phyloP scores from a whole-genome alignment of 2,797 vertebrate species.

The Etheostoma nigrum region DNA sequence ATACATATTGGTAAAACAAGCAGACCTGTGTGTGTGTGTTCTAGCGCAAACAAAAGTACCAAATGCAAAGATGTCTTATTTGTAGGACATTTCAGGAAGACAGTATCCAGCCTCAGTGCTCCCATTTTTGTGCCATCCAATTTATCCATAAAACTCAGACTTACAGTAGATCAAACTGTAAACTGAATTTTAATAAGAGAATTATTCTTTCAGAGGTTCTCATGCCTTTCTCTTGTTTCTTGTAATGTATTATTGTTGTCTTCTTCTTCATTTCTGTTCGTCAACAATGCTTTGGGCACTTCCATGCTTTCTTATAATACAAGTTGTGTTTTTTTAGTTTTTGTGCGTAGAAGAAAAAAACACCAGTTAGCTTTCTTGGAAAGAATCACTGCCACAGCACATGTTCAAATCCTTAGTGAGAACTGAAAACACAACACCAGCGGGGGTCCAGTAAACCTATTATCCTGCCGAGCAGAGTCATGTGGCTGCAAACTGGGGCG shows the following conservation, averaged over 20 bases:
- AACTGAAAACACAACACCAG: slow-evolving; percentile 26
- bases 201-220: neutral
- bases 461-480: slow-evolving; percentile 38
- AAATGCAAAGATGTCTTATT: neutral
- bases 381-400: neutral
- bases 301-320: neutral
- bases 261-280: neutral
- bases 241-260: too few relatives aligned
- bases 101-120: neutral
- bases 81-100: neutral
- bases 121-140: neutral
- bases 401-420: slow-evolving; percentile 21
- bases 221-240: neutral
- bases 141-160: neutral
- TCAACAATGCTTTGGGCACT: neutral
- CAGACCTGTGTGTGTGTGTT: neutral
- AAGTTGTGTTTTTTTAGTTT: neutral
- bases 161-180: neutral
- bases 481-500: slow-evolving; percentile 42
- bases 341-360: neutral
- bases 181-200: neutral
- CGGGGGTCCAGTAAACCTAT: slow-evolving; percentile 43
- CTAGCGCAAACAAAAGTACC: neutral
- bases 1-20: neutral
- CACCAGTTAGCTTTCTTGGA: neutral